Evolutionary conservation across 2,113 vertebrate species (phyloP), one percentile per base, ranked within the genome.

Genomic region (Collichthys lucidus): DNA sequence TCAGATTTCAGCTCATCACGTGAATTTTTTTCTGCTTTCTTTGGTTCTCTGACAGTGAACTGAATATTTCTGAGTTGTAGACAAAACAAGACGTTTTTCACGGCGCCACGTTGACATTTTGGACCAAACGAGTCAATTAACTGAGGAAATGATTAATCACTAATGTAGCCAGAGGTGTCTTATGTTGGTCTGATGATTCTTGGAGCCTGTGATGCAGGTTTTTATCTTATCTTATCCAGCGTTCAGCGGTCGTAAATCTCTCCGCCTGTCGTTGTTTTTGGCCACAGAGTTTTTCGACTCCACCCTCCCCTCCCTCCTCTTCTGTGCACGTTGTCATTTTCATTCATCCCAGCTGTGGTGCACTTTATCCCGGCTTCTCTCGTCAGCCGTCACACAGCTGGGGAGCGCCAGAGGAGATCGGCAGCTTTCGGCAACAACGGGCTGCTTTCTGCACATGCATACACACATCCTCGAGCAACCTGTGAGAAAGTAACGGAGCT

Each of bases 341-440:
- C 85, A 89, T 83, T 82, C 60, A 83, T 81, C 80, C 82, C 87
- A 82, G 84, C 86, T 90, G 76, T 88, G 77, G 56, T 72, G 62
- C 67, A 77, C 66, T 26, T 71, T 64, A 67, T 53, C 64, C 74
- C 62, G 72, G 22, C 73, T 40, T 35, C 74, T 56, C 16, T 65
- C 35, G 74, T 77, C 46, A 82, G 61, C 76, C 68, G 29, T 61
- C 62, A 44, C 83, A 82, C 84, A 89, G 79, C 83, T 85, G 86
- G 87, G 78, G 83, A 74, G 66, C 44, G 14, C 19, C 15, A 35
- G 15, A 4, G 46, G 61, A 77, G 66, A 82, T 63, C 84, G 83
- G 83, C 86, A 88, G 60, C 81, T 77, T 85, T 83, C 75, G 77
- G 26, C 67, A 86, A 80, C 74, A 89, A 82, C 79, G 19, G 56